Evolutionary conservation across 1,140 invertebrate species (phyloP).

Genomic region (Aradophagus sp.): DNA sequence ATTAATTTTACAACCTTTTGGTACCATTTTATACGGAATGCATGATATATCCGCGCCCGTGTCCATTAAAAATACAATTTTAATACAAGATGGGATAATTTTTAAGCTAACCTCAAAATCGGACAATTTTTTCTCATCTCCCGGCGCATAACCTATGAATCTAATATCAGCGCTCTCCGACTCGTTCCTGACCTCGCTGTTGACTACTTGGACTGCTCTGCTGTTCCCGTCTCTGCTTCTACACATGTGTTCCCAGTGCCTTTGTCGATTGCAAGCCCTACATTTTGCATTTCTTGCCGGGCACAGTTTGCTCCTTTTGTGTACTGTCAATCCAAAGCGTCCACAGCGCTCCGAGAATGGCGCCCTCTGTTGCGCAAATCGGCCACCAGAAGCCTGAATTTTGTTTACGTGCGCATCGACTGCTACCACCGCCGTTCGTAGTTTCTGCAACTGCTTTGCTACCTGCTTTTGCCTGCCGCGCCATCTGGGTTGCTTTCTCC

Average conservation of each 20-base stretch:
- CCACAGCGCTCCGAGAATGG: neutral
- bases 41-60: conserved; percentile 22
- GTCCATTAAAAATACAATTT: conserved; percentile 14
- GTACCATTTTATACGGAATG: conserved; percentile 12
- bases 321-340: neutral
- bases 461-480: conserved; percentile 51
- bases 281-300: too few species aligned
- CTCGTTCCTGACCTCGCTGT: neutral
- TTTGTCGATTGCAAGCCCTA: too few species aligned
- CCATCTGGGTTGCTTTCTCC: conserved; percentile 45
- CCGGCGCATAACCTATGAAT: neutral
- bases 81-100: conserved; percentile 3
- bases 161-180: neutral
- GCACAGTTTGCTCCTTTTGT: neutral
- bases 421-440: neutral
- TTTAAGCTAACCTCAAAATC: conserved; percentile 23
- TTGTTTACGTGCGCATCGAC: conserved; percentile 1
- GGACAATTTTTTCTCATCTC: neutral
- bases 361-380: too few species aligned
- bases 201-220: too few species aligned
- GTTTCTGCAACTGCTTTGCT: conserved; percentile 30
- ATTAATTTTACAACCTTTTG: conserved; percentile 8
- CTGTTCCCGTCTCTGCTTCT: too few species aligned
- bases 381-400: neutral
- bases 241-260: too few species aligned